Conservation (phyloP, 2,113 vertebrate species). For the Paraplagusia blochii region DNA sequence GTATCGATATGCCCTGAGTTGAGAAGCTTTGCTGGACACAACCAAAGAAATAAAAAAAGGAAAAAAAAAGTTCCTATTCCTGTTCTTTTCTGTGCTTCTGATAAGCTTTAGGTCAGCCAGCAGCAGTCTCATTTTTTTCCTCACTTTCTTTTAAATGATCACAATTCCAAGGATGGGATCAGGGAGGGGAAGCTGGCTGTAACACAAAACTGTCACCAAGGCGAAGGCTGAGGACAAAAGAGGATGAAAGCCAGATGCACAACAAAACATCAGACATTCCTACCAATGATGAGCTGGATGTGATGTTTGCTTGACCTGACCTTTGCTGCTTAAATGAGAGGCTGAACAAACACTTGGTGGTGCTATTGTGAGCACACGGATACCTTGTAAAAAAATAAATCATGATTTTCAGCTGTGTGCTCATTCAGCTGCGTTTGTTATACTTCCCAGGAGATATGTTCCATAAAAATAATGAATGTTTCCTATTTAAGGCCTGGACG, state of each 20-base stretch:
- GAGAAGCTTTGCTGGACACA: no score
- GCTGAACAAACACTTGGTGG: conserved; percentile 60
- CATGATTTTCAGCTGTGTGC: not conserved
- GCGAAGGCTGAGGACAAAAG: conserved; percentile 14
- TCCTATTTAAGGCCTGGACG: conserved; percentile 5
- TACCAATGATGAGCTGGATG: conserved; percentile 32
- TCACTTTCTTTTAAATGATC: conserved; percentile 9
- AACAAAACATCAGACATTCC: conserved; percentile 32
- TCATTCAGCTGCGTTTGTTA: conserved; percentile 22
- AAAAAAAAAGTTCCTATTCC: conserved; percentile 11
- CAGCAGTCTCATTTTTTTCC: conserved; percentile 21
- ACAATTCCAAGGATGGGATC: conserved; percentile 22
- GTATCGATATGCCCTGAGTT: conserved; percentile 42
- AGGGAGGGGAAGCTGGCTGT: conserved; percentile 31
- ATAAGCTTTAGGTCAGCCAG: conserved; percentile 15
- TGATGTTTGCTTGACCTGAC: conserved; percentile 58
- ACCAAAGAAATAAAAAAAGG: conserved; percentile 11
- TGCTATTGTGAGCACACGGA: conserved; percentile 48
- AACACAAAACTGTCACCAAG: conserved; percentile 1
- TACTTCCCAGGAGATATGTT: conserved; percentile 27
- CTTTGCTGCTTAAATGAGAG: conserved; percentile 43
- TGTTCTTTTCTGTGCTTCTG: conserved; percentile 11
- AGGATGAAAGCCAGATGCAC: conserved; percentile 3
- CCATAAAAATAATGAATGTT: conserved; percentile 18
- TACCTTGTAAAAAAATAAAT: conserved; percentile 45